Base-by-base conservation (phyloP, 2,888 invertebrate species). In the Sphinx pinastri region DNA sequence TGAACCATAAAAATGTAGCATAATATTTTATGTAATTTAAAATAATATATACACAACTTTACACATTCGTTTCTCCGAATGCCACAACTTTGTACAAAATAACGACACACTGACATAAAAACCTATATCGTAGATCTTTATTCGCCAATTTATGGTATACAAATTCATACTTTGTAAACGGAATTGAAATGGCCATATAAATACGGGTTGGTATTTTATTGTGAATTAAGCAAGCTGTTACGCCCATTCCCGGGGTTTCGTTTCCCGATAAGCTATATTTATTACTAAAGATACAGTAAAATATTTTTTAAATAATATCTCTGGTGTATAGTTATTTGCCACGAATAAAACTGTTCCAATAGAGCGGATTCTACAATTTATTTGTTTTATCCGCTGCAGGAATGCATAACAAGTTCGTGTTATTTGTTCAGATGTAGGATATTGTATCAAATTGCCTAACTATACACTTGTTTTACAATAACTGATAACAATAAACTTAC, bases 301-400 rank as follows among this genome's bases (percentile, higher is more conserved):
- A 63, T 63, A 63, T 49, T 63, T 63, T 60, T 63, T 19, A 13
- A 49, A n/a, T n/a, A 63, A 63, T 63, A 49, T 63, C 49, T 49
- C 63, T 63, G 47, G 49, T 63, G 11, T 47, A 60, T 47, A 12
- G 49, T 45, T 63, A 63, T 63, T 57, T 57, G 25, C 25, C 12
- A 47, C 60, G 47, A 47, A 16, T 60, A 45, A 12, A 45, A 47
- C 19, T 47, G 57, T 25, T 16, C 47, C 60, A 60, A 60, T 60
- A 47, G 45, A 60, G 0, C 60, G n/a, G 12, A 16, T 60, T 25
- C 19, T 25, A 12, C 10, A 11, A 57, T 57, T 57, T 57, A 47
- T 60, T 60, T 47, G 60, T 60, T 60, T 60, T 16, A 60, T 60
- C 45, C 16, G n/a, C n/a, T n/a, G 14, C n/a, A 10, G 31, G 31